Evolutionary conservation across 2,113 vertebrate genomes (phyloP), one percentile per base, ranked within the genome.

Genomic region (Casuarius casuarius): DNA sequence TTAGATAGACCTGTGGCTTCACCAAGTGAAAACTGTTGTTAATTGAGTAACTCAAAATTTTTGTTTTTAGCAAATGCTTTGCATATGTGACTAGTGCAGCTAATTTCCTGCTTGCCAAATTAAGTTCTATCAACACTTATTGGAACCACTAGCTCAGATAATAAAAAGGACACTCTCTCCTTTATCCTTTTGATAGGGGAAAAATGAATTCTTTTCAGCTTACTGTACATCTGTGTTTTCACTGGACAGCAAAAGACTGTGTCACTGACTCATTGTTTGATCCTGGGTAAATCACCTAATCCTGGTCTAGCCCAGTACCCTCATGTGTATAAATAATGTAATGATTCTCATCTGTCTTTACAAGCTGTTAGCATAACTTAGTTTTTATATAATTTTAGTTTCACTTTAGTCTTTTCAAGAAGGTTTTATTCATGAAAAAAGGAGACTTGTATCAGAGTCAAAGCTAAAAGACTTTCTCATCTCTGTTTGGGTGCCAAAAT

Each of bases 231-330:
- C 89, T 84, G 78, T 96, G 89, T 95, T 97, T 95, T 92, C 87
- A 94, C 89, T 94, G 96, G 94, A 95, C 94, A 95, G 95, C 82
- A 97, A 85, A 95, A 94, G 92, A 91, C 91, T 96, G 91, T 96
- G 96, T 95, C 94, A 92, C 91, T 97, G 95, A 96, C 87, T 97
- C 96, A 97, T 72, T 97, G 94, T 95, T 95, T 96, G 95, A 95
- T 96, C 94, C 86, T 77, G 96, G 82, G 75, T 90, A 97, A 95
- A 96, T 95, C 68, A 81, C 94, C 78, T 88, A 95, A 95, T 95
- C 87, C 87, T 80, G 52, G 93, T 94, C 96, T 97, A 75, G 89
- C 80, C 94, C 91, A 25, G 84, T 94, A 94, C 79, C 82, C 51
- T 91, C 3, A 2, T 91, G 82, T 92, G 87, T 68, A 96, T 95